Evolutionary conservation across 2,797 vertebrate genomes (phyloP).

Genomic region (Oreonectes daqikongensis): DNA sequence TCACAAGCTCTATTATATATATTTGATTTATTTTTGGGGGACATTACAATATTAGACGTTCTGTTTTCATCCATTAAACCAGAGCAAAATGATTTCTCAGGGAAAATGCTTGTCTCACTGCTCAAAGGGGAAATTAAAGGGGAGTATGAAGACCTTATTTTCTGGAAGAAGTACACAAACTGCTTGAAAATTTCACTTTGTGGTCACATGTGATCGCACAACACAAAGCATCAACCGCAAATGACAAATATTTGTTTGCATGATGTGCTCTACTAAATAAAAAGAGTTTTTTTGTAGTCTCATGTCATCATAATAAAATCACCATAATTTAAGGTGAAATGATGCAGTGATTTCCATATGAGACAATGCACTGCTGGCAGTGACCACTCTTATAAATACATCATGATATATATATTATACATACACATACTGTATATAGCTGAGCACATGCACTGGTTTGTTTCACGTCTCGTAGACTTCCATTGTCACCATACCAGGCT

Average conservation of each 20-base stretch:
- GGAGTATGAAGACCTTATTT: not conserved
- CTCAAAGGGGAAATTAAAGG: not conserved
- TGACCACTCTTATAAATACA: slow-evolving; percentile 21
- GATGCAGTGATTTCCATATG: slow-evolving; percentile 7
- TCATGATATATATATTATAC: not conserved
- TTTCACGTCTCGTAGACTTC: not conserved
- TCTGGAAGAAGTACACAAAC: not conserved
- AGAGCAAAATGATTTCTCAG: slow-evolving; percentile 58
- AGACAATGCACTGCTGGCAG: not conserved
- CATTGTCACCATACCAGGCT: not conserved
- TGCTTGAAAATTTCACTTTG: slow-evolving; percentile 48
- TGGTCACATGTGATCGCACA: not conserved
- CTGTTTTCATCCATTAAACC: slow-evolving; percentile 65
- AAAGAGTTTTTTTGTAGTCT: not conserved
- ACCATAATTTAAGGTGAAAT: not conserved
- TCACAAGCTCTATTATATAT: slow-evolving; percentile 48
- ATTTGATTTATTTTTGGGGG: slow-evolving; percentile 21
- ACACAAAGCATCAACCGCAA: not conserved
- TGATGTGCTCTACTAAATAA: not conserved
- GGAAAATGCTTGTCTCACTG: not conserved
- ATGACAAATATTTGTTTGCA: not conserved
- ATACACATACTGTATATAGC: not conserved
- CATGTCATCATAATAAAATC: not conserved
- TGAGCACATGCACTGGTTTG: not conserved
- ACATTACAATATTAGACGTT: slow-evolving; percentile 63